These are phyloP conservation scores for Salarias fasciatus DNA, from an alignment of 2,797 vertebrate species.

Conservation along the genomic window DNA sequence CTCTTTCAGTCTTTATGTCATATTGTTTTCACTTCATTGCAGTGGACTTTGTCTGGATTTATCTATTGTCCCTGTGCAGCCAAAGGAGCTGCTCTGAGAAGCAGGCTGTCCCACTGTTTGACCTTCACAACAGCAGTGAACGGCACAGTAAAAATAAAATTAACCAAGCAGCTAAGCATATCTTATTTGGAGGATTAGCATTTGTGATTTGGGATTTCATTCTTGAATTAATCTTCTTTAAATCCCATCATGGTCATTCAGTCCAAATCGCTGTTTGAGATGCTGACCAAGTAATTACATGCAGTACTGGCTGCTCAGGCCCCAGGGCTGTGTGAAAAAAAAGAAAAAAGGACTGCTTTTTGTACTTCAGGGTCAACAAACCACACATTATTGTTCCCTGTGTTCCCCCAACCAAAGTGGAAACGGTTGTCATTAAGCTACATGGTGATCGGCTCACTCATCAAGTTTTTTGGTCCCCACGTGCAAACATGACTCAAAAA, in stretches of 20 bases:
- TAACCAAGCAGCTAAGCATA: slow-evolving; percentile 9
- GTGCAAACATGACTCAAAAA: slow-evolving; percentile 15
- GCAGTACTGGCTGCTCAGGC: slow-evolving; percentile 23
- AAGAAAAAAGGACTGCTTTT: slow-evolving; percentile 17
- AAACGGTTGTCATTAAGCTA: slow-evolving; percentile 8
- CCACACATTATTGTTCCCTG: slow-evolving; percentile 18
- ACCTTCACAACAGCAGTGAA: slow-evolving; percentile 19
- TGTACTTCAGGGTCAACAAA: slow-evolving; percentile 19
- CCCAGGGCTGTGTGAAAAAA: slow-evolving; percentile 20
- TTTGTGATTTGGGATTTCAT: slow-evolving; percentile 35
- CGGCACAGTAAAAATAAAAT: slow-evolving; percentile 4
- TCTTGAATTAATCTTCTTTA: slow-evolving; percentile 42
- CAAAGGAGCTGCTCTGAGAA: not conserved
- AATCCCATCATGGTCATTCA: slow-evolving; percentile 20
- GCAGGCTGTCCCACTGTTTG: not conserved
- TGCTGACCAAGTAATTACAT: slow-evolving; percentile 39
- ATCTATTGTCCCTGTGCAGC: no score
- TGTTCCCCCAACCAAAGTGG: slow-evolving; percentile 6
- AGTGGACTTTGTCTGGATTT: no score
- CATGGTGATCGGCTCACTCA: slow-evolving; percentile 3
- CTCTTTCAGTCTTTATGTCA: no score
- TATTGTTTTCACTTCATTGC: no score
- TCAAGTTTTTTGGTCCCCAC: slow-evolving; percentile 13
- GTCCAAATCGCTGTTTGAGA: slow-evolving; percentile 23
- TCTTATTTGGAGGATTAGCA: slow-evolving; percentile 39